Evolutionary conservation across 2,797 vertebrate genomes (phyloP).

Genomic region (Ibycter americanus): DNA sequence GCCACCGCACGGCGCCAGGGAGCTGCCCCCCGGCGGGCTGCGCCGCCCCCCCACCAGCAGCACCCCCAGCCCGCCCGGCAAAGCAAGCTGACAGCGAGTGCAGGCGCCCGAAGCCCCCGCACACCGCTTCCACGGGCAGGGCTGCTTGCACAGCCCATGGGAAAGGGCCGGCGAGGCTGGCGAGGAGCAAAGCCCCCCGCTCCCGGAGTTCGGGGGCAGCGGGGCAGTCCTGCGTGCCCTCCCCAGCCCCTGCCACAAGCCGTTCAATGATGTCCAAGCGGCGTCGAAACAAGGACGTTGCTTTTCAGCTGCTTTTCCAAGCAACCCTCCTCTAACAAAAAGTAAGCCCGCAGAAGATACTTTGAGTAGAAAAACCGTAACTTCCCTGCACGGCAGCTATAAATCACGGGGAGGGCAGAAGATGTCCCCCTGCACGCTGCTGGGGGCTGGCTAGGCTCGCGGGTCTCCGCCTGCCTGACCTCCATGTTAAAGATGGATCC

Average conservation of each 20-base stretch:
- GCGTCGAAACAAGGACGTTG: background rate
- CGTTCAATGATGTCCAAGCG: accelerated
- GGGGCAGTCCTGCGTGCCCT: accelerated
- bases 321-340: background rate
- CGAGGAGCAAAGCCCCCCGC: background rate
- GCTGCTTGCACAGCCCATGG: accelerated
- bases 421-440: accelerated
- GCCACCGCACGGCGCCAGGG: background rate
- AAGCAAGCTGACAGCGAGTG: accelerated
- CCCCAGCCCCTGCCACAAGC: background rate
- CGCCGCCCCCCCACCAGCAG: background rate
- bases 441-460: background rate
- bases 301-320: background rate
- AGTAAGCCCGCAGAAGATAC: background rate
- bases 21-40: background rate
- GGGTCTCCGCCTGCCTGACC: background rate
- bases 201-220: background rate
- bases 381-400: background rate
- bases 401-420: background rate
- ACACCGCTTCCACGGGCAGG: background rate
- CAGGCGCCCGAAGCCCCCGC: background rate
- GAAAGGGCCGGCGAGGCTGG: background rate
- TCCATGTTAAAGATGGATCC: background rate
- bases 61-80: background rate
- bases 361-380: background rate